Evolutionary conservation across 2,797 vertebrate species (phyloP), one percentile per base, ranked within the genome.

Genomic region (Hydrophis major): DNA sequence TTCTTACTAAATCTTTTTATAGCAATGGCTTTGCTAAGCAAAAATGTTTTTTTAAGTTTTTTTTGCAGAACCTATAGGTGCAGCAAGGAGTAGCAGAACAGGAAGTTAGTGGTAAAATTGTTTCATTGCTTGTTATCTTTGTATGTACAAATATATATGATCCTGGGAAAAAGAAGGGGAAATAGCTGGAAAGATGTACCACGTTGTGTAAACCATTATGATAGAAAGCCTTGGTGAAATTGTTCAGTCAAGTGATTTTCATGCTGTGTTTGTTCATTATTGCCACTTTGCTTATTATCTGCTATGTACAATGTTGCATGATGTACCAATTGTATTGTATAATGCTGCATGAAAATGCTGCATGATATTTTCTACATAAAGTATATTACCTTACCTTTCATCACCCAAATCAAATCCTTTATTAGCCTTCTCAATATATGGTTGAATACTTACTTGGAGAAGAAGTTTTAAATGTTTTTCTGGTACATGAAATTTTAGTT

Each of bases 71-170:
- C 14, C 55, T 50, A n/a, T 50, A 13, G 0, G 0, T 0, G 20
- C 88, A 88, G 89, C 74, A 92, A 94, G 8, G 22, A 4, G 92
- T 93, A 96, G 94, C 91, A 95, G 95, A 93, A 94, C 95, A 95
- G 93, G 93, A 95, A 95, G 47, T 88, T 87, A 57, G 91, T 93
- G 93, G 90, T 94, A 90, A 96, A 96, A 96, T 91, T 53, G 88
- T n/a, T 25, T 87, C 61, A 37, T 92, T 94, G 74, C 42, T 90
- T 88, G 42, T 16, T 28, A 3, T 20, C 57, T 63, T 89, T 63
- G 2, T 47, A 42, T 12, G 20, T 83, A 25, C 37, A 83, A 25
- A 83, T 83, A 83, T 47, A 83, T 83, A 47, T 25, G 37, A 42
- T 25, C 25, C 47, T 78, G 59, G 86, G 13, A 91, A 83, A 55